phyloP scores from a whole-genome alignment of 2,113 vertebrate species.

The Bufo bufo region DNA sequence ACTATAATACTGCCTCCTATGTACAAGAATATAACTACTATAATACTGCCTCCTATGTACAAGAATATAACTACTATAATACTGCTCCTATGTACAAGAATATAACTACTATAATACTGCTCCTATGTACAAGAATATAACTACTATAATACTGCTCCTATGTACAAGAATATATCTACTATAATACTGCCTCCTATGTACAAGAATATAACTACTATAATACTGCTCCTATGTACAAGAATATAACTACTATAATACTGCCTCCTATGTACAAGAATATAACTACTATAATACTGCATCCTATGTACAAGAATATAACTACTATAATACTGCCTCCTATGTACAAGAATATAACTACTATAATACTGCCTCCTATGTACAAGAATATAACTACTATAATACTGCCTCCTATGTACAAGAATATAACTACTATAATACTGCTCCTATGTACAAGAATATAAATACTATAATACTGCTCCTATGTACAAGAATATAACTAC shows the following conservation, averaged over 20 bases:
- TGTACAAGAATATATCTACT: slow-evolving; percentile 13
- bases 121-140: background rate
- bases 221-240: too few relatives aligned
- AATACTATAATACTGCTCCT: slow-evolving; percentile 7
- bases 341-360: too few relatives aligned
- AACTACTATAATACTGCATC: too few relatives aligned
- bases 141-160: slow-evolving; percentile 11
- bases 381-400: too few relatives aligned
- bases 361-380: too few relatives aligned
- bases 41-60: background rate
- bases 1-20: background rate
- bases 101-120: slow-evolving; percentile 13
- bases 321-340: too few relatives aligned
- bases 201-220: slow-evolving; percentile 8
- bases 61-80: too few relatives aligned
- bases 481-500: slow-evolving; percentile 8
- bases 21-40: background rate
- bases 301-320: too few relatives aligned
- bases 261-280: too few relatives aligned
- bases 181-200: background rate
- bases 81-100: too few relatives aligned
- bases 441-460: background rate
- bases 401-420: slow-evolving; percentile 5
- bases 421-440: slow-evolving; percentile 18
- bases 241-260: too few relatives aligned